Percentiles rank a stretch among this genome's conserved stretches.
phyloP scores from a whole-genome alignment of 1,140 invertebrate genomes.

The Drosophila ananassae region DNA sequence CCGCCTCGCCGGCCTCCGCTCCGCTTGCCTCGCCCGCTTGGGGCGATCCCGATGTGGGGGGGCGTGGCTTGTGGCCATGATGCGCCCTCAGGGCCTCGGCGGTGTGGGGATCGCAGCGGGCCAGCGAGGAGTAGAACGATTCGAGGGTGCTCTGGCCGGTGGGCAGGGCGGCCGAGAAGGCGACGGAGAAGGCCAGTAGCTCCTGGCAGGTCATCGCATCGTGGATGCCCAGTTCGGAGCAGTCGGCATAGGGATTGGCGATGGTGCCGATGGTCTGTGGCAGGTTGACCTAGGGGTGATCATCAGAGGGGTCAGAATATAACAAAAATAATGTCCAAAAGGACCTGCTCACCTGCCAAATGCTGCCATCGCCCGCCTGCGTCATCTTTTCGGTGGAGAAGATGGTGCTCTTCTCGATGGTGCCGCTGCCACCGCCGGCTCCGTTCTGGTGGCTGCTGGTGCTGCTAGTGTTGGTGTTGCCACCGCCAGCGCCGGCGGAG shows the following conservation, averaged over 20 bases:
- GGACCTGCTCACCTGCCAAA: constrained; percentile 85
- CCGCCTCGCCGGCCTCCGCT: background rate
- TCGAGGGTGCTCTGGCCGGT: constrained; percentile 93
- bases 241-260: constrained; percentile 83
- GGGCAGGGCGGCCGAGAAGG: constrained; percentile 94
- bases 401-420: constrained; percentile 87
- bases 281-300: constrained; percentile 70
- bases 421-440: constrained; percentile 9
- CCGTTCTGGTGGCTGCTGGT: constrained; percentile 17
- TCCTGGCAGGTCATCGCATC: constrained; percentile 95
- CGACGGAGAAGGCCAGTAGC: constrained; percentile 94
- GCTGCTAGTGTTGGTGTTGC: constrained; percentile 9
- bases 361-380: constrained; percentile 91
- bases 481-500: constrained; percentile 1
- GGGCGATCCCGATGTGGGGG: background rate
- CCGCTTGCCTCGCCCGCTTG: background rate
- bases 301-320: too few relatives aligned
- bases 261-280: constrained; percentile 79
- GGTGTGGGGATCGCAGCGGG: constrained; percentile 85
- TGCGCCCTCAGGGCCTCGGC: constrained; percentile 66
- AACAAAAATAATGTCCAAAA: too few relatives aligned
- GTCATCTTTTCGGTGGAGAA: constrained; percentile 95
- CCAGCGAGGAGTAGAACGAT: constrained; percentile 91
- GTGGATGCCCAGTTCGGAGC: constrained; percentile 85
- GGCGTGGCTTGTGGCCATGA: constrained; percentile 28